Evolutionary conservation across 2,888 invertebrate species (phyloP), one percentile per base, ranked within the genome.

Genomic region (Zootermopsis nevadensis): DNA sequence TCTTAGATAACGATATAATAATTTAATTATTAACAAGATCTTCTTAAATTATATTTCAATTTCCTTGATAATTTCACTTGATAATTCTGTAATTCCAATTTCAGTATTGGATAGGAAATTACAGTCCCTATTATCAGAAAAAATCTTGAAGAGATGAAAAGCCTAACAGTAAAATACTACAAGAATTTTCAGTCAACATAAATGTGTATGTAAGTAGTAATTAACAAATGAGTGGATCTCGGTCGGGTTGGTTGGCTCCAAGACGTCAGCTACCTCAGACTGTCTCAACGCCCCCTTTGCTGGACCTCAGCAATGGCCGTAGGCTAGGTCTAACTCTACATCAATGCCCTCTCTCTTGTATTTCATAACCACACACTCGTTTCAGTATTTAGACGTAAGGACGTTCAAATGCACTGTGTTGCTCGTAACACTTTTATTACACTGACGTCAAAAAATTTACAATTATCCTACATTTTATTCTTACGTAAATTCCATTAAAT

Each of bases 261-360:
- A n/a, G 19, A 38, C 38, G 74, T 24, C 38, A 74, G 42, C 74
- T 74, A 38, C 74, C 30, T 74, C 74, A 38, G 74, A n/a, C 74
- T n/a, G 74, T 6, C 35, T 33, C n/a, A 2, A n/a, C 74, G 24
- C 72, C 33, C 10, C 67, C 15, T 19, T 15, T 3, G 27, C 60
- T 6, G 27, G 60, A 60, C 60, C 60, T 2, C n/a, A 74, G n/a
- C 74, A 42, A 42, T 74, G 74, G 42, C 74, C n/a, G 38, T 38
- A 24, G 72, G 74, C 74, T 24, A 60, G 2, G n/a, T n/a, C 24
- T n/a, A 24, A n/a, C n/a, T n/a, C n/a, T 22, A 72, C 15, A 72
- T 33, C 33, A 31, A 10, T 67, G 67, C 67, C 67, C 67, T 67
- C 67, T 33, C 27, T 10, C 72, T 72, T 72, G 7, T 33, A 33